phyloP scores from a whole-genome alignment of 2,113 vertebrate genomes.

The Pygoscelis adeliae region DNA sequence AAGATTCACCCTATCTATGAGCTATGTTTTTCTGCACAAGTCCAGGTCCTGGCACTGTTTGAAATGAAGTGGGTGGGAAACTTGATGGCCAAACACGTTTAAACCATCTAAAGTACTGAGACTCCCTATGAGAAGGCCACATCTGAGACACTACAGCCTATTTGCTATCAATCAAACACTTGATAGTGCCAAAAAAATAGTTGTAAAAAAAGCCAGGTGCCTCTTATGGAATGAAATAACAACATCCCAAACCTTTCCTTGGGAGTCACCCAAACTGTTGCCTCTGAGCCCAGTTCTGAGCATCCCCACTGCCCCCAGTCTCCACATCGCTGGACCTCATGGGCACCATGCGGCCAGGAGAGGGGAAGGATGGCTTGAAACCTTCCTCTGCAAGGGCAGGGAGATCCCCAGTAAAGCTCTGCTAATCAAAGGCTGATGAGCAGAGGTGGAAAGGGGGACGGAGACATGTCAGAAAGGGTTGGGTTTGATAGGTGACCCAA shows the following conservation, averaged over 20 bases:
- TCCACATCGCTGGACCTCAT: rapidly evolving
- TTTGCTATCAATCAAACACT: background rate
- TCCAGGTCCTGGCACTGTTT: background rate
- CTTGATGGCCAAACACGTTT: background rate
- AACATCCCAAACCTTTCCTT: background rate
- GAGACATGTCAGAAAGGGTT: background rate
- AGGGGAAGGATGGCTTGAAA: background rate
- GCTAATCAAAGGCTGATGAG: background rate
- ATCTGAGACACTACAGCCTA: background rate
- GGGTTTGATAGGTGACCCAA: background rate
- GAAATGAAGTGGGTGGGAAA: background rate
- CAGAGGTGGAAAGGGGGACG: background rate
- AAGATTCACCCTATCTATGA: background rate
- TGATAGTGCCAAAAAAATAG: background rate
- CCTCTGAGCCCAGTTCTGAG: background rate
- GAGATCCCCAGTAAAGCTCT: background rate
- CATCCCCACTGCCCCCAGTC: background rate
- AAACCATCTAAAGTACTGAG: background rate
- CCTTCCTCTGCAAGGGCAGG: background rate
- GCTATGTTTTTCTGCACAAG: background rate
- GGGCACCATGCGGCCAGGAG: rapidly evolving
- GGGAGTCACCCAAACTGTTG: background rate
- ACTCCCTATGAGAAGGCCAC: background rate
- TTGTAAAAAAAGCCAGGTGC: background rate
- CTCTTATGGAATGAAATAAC: background rate